Percentiles rank a stretch among this genome's conserved stretches.
These are phyloP conservation scores for Drosophila lacicola DNA, from an alignment of 2,888 invertebrate genomes.

Conservation along the genomic window DNA sequence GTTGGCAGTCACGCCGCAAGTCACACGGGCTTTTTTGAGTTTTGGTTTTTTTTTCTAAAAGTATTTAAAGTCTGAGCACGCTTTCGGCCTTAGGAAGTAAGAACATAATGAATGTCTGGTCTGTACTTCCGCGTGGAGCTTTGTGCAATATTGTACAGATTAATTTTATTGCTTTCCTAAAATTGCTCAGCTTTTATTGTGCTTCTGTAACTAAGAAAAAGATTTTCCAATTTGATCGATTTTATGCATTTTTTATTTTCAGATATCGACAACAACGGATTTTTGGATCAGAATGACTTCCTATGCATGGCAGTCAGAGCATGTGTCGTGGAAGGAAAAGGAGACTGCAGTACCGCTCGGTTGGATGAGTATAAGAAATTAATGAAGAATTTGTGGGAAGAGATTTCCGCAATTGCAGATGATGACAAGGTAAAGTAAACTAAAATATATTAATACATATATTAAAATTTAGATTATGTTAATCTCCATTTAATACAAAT, in stretches of 20 bases:
- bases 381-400: slow-evolving; percentile 94
- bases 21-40: no score
- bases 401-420: slow-evolving; percentile 93
- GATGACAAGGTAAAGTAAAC: slow-evolving; percentile 89
- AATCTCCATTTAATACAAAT: background rate
- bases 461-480: no score
- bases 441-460: background rate
- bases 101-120: no score
- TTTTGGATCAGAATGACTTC: slow-evolving; percentile 92
- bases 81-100: no score
- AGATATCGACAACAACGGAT: slow-evolving; percentile 95
- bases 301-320: slow-evolving; percentile 92
- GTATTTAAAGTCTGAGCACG: no score
- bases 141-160: no score
- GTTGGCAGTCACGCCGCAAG: no score
- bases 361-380: slow-evolving; percentile 93
- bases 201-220: slow-evolving; percentile 8
- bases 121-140: no score
- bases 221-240: background rate
- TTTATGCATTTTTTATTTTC: slow-evolving; percentile 56
- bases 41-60: no score
- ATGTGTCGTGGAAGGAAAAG: slow-evolving; percentile 93
- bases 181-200: no score
- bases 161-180: no score
- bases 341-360: slow-evolving; percentile 90